These are phyloP conservation scores for Drosophila lini DNA, from an alignment of 1,140 invertebrate genomes.

Conservation along the genomic window DNA sequence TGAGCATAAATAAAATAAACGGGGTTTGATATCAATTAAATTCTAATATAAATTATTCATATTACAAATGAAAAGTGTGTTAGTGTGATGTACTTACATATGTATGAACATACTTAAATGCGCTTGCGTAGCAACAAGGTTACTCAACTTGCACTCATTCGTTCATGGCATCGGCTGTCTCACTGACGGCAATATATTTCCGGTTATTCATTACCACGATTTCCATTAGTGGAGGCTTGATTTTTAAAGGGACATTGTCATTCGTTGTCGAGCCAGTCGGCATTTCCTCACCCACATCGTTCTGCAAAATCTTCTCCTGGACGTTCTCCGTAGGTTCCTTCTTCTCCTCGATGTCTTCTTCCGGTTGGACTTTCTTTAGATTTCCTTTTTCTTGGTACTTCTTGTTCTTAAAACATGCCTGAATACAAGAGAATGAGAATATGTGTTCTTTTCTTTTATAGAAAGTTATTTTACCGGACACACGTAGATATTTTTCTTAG, in stretches of 20 bases:
- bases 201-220: constrained; percentile 38
- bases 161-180: constrained; percentile 31
- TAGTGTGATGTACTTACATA: not conserved
- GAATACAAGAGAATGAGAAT: not conserved
- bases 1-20: not conserved
- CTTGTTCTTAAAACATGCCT: constrained; percentile 31
- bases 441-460: not conserved
- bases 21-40: not conserved
- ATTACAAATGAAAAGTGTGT: not conserved
- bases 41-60: not conserved
- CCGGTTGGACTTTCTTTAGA: not conserved
- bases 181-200: constrained; percentile 59
- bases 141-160: not conserved
- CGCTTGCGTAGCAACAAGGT: not conserved
- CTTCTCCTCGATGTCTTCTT: too few species aligned
- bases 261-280: not conserved
- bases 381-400: not conserved
- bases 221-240: constrained; percentile 49
- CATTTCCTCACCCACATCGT: not conserved
- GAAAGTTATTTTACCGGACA: constrained; percentile 40
- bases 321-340: not conserved
- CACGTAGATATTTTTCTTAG: constrained; percentile 40
- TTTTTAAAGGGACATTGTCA: not conserved
- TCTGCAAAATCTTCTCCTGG: not conserved
- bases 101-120: too few species aligned